phyloP scores from a whole-genome alignment of 2,888 invertebrate genomes.

The Patella caerulea region DNA sequence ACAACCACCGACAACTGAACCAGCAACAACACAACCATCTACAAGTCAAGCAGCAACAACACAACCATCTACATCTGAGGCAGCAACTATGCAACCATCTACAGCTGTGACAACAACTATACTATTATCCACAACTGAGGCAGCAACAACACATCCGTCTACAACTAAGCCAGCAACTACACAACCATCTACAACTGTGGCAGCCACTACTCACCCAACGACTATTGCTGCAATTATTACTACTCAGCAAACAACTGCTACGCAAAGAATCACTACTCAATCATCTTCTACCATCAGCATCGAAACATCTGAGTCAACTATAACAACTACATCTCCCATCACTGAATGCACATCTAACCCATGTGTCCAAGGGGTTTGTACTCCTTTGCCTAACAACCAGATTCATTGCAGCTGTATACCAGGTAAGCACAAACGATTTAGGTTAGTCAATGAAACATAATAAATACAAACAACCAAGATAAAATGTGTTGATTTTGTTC shows the following conservation, averaged over 20 bases:
- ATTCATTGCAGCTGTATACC: conserved; percentile 60
- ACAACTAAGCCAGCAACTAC: not conserved
- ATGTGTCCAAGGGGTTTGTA: conserved; percentile 60
- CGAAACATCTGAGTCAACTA: not conserved
- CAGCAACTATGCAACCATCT: not conserved
- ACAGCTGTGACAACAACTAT: not conserved
- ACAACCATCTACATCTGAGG: not conserved
- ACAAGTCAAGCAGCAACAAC: not conserved
- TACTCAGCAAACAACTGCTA: conserved; percentile 12
- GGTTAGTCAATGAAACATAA: no score
- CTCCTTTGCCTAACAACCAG: conserved; percentile 41
- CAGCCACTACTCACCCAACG: not conserved
- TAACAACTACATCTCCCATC: not conserved
- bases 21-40: conserved; percentile 4
- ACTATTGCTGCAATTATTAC: not conserved
- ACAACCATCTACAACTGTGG: not conserved
- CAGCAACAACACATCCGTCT: not conserved
- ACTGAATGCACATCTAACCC: conserved; percentile 43
- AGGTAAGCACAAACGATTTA: conserved; percentile 40
- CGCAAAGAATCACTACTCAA: not conserved
- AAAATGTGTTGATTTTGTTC: no score
- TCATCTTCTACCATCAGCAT: not conserved
- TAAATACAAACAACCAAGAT: no score
- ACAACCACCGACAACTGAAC: not conserved
- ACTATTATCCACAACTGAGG: conserved; percentile 8